Conservation (phyloP, 2,113 vertebrate species). For the Ptilorrhoa leucosticta region DNA sequence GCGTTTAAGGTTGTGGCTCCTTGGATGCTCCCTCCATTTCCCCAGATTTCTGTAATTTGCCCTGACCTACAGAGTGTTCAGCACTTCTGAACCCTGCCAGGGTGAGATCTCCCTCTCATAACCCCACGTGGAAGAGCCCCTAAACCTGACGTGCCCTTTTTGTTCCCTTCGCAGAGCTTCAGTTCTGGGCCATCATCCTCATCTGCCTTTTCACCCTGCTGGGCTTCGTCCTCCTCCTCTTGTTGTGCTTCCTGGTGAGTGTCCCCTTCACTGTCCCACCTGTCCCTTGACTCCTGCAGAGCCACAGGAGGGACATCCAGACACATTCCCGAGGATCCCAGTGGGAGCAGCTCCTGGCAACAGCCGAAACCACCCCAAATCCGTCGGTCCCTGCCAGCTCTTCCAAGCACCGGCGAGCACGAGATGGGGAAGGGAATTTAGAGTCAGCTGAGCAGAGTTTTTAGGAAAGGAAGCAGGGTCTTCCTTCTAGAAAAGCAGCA, state of each 20-base stretch:
- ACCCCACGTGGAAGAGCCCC: neutral
- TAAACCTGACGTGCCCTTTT: neutral
- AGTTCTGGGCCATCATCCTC: conserved; percentile 77
- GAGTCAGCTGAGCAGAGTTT: neutral
- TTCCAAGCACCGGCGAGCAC: neutral
- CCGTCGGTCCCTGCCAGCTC: neutral
- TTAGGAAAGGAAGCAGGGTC: neutral
- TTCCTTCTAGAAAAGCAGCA: neutral
- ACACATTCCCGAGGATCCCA: neutral
- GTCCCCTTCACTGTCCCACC: neutral
- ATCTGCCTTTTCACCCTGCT: conserved; percentile 70
- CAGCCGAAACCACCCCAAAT: neutral
- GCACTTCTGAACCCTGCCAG: neutral
- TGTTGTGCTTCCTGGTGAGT: conserved; percentile 72
- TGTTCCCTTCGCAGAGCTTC: conserved; percentile 51
- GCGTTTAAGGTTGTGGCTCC: neutral
- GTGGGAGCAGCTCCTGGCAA: neutral
- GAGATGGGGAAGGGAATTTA: neutral
- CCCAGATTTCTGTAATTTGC: neutral
- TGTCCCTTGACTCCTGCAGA: neutral
- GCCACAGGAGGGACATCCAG: neutral
- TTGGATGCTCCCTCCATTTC: neutral
- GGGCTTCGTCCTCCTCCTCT: conserved; percentile 55
- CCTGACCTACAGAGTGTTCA: neutral
- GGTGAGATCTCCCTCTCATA: neutral